Evolutionary conservation across 2,888 invertebrate genomes (phyloP).

Genomic region (Drosophila meridiana): DNA sequence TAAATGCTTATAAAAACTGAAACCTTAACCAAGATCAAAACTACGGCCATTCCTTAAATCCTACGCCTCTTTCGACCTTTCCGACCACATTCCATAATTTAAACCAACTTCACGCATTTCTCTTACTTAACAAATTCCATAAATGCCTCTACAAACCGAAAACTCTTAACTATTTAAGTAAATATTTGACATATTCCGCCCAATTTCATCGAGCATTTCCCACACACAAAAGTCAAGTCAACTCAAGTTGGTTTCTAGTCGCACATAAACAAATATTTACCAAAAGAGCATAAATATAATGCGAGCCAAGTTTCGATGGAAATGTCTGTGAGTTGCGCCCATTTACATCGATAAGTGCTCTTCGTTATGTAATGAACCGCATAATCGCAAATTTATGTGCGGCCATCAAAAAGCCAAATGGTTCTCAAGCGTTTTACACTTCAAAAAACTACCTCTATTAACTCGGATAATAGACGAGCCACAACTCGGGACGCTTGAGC

Average conservation of each 20-base stretch:
- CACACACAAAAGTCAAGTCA: not conserved
- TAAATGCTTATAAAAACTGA: not conserved
- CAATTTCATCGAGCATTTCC: not conserved
- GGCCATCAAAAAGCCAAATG: slow-evolving; percentile 61
- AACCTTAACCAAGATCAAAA: not conserved
- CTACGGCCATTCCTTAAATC: not conserved
- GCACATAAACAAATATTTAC: slow-evolving; percentile 25
- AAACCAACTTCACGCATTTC: not conserved
- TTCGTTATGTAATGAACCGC: slow-evolving; percentile 59
- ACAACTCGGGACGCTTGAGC: slow-evolving; percentile 1
- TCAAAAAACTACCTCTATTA: slow-evolving; percentile 65
- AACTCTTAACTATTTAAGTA: not conserved
- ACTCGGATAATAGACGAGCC: slow-evolving; percentile 33
- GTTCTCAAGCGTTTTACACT: slow-evolving; percentile 63
- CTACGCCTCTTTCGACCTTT: no score
- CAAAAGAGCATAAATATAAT: slow-evolving; percentile 7
- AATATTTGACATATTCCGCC: not conserved
- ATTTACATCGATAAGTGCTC: slow-evolving; percentile 37
- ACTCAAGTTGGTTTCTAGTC: not conserved
- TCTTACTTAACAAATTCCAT: not conserved
- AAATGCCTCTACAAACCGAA: not conserved
- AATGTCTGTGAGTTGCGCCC: slow-evolving; percentile 13
- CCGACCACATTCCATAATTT: not conserved
- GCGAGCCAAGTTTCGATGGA: not conserved
- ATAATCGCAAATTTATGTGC: slow-evolving; percentile 71